phyloP scores from a whole-genome alignment of 2,113 vertebrate species.

The Sphyrna mokarran region DNA sequence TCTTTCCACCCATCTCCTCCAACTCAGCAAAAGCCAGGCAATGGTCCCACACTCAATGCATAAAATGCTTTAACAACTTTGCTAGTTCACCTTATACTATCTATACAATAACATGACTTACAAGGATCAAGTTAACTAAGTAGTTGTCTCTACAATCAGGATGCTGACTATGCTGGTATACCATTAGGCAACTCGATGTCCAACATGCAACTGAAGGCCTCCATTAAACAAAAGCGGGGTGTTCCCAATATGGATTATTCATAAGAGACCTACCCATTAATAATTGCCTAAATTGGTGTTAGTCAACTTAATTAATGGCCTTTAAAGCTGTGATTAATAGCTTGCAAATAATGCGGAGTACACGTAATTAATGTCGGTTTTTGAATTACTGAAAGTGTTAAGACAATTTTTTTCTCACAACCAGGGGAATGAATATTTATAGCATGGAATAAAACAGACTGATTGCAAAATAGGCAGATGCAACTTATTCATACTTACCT shows the following conservation, averaged over 20 bases:
- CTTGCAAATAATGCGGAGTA: not conserved
- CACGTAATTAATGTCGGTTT: not conserved
- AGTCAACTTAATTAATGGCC: not conserved
- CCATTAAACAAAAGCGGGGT: not conserved
- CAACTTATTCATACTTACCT: not conserved
- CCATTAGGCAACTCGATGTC: not conserved
- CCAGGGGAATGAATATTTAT: not conserved
- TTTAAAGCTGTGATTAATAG: conserved; percentile 20
- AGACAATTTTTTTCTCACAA: not conserved
- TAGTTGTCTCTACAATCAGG: not conserved
- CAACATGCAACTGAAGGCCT: not conserved
- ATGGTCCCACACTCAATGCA: not conserved
- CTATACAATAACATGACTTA: not conserved
- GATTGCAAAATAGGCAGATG: not conserved
- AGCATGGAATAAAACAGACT: not conserved
- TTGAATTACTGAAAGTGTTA: conserved; percentile 1
- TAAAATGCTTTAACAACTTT: not conserved
- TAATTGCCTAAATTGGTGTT: conserved; percentile 11
- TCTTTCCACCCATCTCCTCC: not conserved
- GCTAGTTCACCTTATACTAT: not conserved
- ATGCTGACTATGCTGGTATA: not conserved
- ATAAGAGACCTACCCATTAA: not conserved
- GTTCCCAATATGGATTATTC: conserved; percentile 1
- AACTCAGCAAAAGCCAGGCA: not conserved
- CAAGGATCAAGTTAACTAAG: not conserved